phyloP scores from a whole-genome alignment of 1,140 invertebrate genomes.

The Rhynchophorus ferrugineus region DNA sequence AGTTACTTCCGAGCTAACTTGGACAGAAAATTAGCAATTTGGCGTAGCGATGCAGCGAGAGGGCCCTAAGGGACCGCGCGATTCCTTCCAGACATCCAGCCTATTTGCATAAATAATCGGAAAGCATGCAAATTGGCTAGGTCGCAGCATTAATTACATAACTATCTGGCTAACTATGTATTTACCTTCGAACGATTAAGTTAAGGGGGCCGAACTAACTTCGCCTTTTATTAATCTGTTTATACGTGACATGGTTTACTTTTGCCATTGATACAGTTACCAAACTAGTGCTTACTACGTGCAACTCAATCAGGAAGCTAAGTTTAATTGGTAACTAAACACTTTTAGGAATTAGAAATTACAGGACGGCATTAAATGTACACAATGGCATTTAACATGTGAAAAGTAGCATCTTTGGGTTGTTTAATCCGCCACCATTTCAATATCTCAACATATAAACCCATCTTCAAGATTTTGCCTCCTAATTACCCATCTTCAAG shows the following conservation, averaged over 20 bases:
- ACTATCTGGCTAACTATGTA: constrained; percentile 23
- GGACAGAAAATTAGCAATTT: constrained; percentile 38
- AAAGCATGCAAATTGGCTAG: constrained; percentile 34
- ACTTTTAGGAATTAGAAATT: too few species aligned
- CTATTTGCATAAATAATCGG: constrained; percentile 40
- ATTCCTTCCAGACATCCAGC: constrained; percentile 21
- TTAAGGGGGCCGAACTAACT: not conserved
- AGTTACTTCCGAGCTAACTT: constrained; percentile 17
- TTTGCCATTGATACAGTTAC: too few species aligned
- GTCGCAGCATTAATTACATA: constrained; percentile 34
- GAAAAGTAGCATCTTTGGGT: too few species aligned
- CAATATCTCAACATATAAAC: too few species aligned
- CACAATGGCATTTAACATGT: too few species aligned
- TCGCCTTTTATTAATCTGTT: not conserved
- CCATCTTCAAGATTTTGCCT: too few species aligned
- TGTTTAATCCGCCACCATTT: too few species aligned
- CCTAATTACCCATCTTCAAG: too few species aligned
- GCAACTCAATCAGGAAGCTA: too few species aligned
- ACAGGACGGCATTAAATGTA: too few species aligned
- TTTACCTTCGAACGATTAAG: constrained; percentile 14
- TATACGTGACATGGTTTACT: not conserved
- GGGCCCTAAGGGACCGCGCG: constrained; percentile 8
- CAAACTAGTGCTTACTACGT: too few species aligned
- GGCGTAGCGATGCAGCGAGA: constrained; percentile 14
- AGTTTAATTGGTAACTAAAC: too few species aligned